Evolutionary conservation across 2,888 invertebrate species (phyloP), one percentile per base, ranked within the genome.

Genomic region (Orthonychiurus folsomi): DNA sequence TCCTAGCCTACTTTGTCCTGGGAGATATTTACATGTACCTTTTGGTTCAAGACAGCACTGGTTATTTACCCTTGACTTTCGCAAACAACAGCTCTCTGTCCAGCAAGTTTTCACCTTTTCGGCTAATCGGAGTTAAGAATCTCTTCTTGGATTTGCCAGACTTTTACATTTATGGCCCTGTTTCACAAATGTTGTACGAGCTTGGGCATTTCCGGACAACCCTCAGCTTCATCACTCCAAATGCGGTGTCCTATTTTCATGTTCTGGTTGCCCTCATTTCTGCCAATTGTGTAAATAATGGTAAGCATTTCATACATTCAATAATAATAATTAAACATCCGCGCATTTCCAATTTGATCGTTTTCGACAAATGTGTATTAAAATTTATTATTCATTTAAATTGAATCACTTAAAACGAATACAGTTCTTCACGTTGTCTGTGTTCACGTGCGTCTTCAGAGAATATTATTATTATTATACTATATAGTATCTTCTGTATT

Each of bases 81-180:
- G 37, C 37, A 5, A 37, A 37, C 37, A 37, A 37, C 15, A 37
- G 37, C 37, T 37, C 37, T 37, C 37, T 37, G 5, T 23, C 52
- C 3, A 24, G 59, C 23, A 9, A 24, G 56, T 80, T 87, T 28
- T 86, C 87, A 73, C 89, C 89, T 0, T 75, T 88, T n/a, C 89
- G 89, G 75, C 84, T 86, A 73, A 84, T 92, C 1, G 90, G 90
- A 0, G 87, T 89, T 0, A 93, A 93, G 78, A 86, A 86, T 1
- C 76, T 92, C 61, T 83, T 91, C 80, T 79, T 89, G 56, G 92
- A 92, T 76, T 89, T 88, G 67, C 83, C 87, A 2, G 91, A 90
- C 75, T 88, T 89, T 74, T 93, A 90, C 74, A 78, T 92, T 24
- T 86, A 90, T 74, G 86, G 86, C 1, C 92, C 92, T 0, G 76